Base-by-base conservation (phyloP, 2,888 invertebrate genomes). In the Plusia festucae region DNA sequence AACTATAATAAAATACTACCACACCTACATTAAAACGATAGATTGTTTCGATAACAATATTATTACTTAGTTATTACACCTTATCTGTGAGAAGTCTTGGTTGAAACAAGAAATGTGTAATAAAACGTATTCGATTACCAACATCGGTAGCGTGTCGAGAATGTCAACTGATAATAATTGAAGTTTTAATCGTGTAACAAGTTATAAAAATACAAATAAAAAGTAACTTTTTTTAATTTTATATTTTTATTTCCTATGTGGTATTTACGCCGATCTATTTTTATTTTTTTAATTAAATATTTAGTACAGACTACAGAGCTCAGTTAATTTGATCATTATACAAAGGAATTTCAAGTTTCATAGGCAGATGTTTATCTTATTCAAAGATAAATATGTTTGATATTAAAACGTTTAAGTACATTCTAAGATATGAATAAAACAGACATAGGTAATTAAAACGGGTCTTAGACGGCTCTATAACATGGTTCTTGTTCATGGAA, bases 81-180 rank as follows among this genome's bases (percentile, higher is more conserved):
- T 68, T 66, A 65, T 73, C 66, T 61, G 20, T 55, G 56, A 73
- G 70, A 64, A 68, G 51, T 57, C 40, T 68, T 53, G 46, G 56
- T 22, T 60, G 11, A 53, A 68, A 76, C 59, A 44, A 76, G 70
- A 67, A 66, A 65, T 68, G 56, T 52, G 55, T 65, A 63, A 64
- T 70, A 74, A 71, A 72, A 79, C 57, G 56, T 51, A 66, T 61
- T 74, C 59, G 58, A 73, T 68, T 76, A 76, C 70, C 55, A 64
- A 53, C 60, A 52, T 65, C 55, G 53, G 67, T 73, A 76, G 69
- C 78, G 30, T 56, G 63, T 55, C 53, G 68, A 55, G 72, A 73
- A 71, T 71, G 60, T 66, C 70, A 63, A 54, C 54, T 49, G 69
- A 65, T 69, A 62, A 73, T 65, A 55, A 27, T 67, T 24, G 52